Conservation (phyloP, 2,888 invertebrate species). For the Fragum fragum region DNA sequence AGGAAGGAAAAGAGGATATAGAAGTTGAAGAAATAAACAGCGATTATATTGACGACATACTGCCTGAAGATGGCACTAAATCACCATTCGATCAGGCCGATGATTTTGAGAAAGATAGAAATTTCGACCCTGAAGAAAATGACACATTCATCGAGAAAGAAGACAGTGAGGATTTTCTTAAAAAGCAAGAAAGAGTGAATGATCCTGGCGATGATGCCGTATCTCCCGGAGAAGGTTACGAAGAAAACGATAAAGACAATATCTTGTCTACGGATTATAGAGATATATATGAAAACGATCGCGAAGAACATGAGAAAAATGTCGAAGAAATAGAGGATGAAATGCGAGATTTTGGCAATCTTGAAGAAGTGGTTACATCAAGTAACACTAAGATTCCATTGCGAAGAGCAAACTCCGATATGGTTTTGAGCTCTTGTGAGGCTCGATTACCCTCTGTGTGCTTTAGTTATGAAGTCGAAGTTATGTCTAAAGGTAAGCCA, state of each 20-base stretch:
- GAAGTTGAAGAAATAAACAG: not conserved
- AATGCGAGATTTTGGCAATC: not conserved
- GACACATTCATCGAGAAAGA: not conserved
- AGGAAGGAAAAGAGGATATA: not conserved
- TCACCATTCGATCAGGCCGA: not conserved
- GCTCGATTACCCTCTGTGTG: conserved; percentile 73
- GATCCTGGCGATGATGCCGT: not conserved
- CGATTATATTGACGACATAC: not conserved
- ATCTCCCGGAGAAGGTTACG: not conserved
- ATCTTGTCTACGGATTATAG: not conserved
- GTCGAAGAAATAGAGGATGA: conserved; percentile 16
- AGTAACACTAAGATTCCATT: conserved; percentile 23
- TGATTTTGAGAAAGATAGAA: not conserved
- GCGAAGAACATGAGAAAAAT: conserved; percentile 4
- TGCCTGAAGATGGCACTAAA: not conserved
- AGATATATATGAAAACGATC: conserved; percentile 11
- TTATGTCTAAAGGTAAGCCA: conserved; percentile 69
- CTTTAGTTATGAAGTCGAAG: conserved; percentile 73
- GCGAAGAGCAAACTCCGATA: conserved; percentile 26
- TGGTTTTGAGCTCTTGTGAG: conserved; percentile 72
- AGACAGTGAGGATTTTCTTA: not conserved
- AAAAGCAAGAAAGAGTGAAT: not conserved
- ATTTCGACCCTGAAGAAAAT: not conserved
- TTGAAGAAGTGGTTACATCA: not conserved
- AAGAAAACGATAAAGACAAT: not conserved